These are phyloP conservation scores for Conger conger DNA, from an alignment of 2,113 vertebrate species.

Conservation along the genomic window DNA sequence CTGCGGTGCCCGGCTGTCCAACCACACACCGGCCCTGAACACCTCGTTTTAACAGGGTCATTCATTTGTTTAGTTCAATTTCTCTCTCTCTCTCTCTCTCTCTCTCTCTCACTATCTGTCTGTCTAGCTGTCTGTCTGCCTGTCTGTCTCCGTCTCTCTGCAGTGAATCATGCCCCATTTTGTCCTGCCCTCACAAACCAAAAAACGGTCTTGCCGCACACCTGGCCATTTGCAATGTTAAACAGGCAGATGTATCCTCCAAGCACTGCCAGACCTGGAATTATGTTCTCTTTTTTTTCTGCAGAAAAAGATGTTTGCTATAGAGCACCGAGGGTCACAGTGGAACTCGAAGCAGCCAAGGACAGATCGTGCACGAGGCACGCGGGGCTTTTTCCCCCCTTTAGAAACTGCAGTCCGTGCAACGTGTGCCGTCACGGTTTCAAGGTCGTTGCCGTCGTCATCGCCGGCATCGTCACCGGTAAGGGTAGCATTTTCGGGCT, in stretches of 20 bases:
- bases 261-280: not conserved
- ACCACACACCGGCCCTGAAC: no score
- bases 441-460: not conserved
- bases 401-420: not conserved
- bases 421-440: not conserved
- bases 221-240: not conserved
- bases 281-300: not conserved
- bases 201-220: not conserved
- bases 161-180: not conserved
- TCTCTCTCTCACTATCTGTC: no score
- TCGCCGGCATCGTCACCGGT: not conserved
- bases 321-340: not conserved
- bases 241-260: not conserved
- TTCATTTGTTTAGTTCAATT: no score
- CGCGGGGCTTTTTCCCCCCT: not conserved
- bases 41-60: no score
- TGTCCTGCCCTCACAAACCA: not conserved
- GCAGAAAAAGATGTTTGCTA: not conserved
- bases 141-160: not conserved
- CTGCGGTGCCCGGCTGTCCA: not conserved
- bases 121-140: no score
- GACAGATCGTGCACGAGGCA: not conserved
- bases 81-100: no score
- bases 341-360: not conserved
- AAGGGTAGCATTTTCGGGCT: not conserved